Conservation (phyloP, 2,113 vertebrate genomes). For the Lepidothrix coronata region DNA sequence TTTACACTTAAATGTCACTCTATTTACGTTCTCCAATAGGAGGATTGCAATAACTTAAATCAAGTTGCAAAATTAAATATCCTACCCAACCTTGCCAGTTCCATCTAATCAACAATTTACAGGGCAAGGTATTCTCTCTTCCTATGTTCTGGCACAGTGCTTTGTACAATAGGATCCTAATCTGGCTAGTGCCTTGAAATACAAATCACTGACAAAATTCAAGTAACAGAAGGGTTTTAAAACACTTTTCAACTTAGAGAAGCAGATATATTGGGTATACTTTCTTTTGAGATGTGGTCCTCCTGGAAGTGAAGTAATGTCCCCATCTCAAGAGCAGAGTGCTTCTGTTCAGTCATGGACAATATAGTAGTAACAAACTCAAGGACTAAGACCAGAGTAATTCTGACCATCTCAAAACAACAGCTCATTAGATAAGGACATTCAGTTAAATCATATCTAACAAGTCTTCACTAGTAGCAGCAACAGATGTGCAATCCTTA, state of each 20-base stretch:
- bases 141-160: neutral
- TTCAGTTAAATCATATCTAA: neutral
- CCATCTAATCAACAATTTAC: neutral
- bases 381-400: neutral
- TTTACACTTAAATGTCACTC: neutral
- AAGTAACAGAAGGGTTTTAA: neutral
- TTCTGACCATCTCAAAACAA: neutral
- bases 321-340: neutral
- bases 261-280: neutral
- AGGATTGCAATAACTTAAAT: neutral
- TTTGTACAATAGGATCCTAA: neutral
- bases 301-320: neutral
- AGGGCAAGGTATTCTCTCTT: neutral
- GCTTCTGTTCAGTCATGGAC: fast-evolving
- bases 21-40: neutral
- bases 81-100: neutral
- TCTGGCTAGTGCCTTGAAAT: neutral
- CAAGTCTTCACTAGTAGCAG: neutral
- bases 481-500: neutral
- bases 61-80: neutral
- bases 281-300: neutral
- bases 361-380: neutral
- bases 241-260: neutral
- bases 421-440: neutral
- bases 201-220: neutral